Evolutionary conservation across 1,140 invertebrate species (phyloP).

Genomic region (Sycobia sp.): DNA sequence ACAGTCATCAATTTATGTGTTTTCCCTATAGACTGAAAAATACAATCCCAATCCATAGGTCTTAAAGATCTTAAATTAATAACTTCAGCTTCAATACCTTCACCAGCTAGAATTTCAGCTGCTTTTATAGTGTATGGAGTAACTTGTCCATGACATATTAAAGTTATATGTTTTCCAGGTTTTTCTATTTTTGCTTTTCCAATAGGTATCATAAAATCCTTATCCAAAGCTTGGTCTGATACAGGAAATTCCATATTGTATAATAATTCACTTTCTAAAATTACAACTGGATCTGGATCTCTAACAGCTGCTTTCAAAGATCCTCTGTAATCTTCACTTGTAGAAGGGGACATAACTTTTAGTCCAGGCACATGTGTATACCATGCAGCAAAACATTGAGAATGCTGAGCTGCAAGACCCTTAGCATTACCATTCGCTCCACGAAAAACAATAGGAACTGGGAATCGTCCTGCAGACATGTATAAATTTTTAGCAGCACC

Average conservation of each 20-base stretch:
- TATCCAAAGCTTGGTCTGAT: constrained; percentile 66
- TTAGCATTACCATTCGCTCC: constrained; percentile 76
- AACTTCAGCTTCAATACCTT: constrained; percentile 70
- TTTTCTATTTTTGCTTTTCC: constrained; percentile 80
- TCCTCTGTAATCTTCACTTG: constrained; percentile 72
- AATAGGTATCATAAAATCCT: constrained; percentile 74
- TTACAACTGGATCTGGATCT: constrained; percentile 73
- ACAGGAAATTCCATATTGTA: constrained; percentile 61
- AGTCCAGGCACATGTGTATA: constrained; percentile 74
- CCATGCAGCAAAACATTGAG: constrained; percentile 77
- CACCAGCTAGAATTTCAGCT: constrained; percentile 66
- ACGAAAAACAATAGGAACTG: constrained; percentile 76
- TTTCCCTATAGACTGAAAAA: constrained; percentile 73
- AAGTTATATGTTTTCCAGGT: constrained; percentile 70
- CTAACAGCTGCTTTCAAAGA: constrained; percentile 72
- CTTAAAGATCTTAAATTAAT: constrained; percentile 73
- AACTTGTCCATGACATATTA: constrained; percentile 63
- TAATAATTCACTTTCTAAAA: constrained; percentile 75
- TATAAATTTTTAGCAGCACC: constrained; percentile 75
- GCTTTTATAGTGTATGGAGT: constrained; percentile 69
- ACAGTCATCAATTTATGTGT: constrained; percentile 74
- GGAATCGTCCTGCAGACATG: constrained; percentile 73
- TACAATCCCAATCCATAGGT: constrained; percentile 70
- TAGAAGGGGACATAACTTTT: constrained; percentile 72
- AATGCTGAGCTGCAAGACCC: constrained; percentile 78